Percentiles rank a stretch among this genome's conserved stretches.
phyloP scores from a whole-genome alignment of 2,113 vertebrate genomes.

The Pygoscelis adeliae region DNA sequence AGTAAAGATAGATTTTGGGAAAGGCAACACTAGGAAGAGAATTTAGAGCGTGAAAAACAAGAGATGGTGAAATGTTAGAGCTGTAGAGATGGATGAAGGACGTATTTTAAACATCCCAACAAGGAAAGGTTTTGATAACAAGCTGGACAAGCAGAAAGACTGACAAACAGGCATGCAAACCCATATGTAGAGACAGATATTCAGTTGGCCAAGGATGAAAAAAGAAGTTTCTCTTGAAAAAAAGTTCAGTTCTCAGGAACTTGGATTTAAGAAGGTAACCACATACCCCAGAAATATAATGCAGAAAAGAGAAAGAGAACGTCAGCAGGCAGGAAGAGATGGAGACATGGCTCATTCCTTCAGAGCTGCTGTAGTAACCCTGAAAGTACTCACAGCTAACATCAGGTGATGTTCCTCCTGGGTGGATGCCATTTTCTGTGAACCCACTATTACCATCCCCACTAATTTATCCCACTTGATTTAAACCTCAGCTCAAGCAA shows the following conservation, averaged over 20 bases:
- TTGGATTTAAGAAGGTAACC: not conserved
- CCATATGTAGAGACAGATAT: not conserved
- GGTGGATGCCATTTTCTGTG: not conserved
- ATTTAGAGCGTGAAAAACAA: not conserved
- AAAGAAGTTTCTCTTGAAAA: not conserved
- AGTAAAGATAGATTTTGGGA: not conserved
- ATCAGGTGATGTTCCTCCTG: not conserved
- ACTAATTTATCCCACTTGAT: not conserved
- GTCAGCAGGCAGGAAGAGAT: not conserved
- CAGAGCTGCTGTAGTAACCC: not conserved
- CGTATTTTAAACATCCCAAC: not conserved
- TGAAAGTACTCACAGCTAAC: not conserved
- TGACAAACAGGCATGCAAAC: not conserved
- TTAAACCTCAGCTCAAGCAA: not conserved
- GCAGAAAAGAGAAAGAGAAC: not conserved
- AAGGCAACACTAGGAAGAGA: not conserved
- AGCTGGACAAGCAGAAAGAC: not conserved
- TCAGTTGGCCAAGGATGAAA: not conserved
- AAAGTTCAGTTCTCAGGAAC: not conserved
- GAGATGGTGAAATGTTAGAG: not conserved
- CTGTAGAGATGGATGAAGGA: not conserved
- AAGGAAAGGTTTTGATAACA: not conserved
- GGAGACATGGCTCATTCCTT: not conserved
- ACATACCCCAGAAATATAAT: not conserved
- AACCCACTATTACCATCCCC: not conserved